Base-by-base conservation (phyloP, 2,797 vertebrate species). In the Rousettus madagascariensis region DNA sequence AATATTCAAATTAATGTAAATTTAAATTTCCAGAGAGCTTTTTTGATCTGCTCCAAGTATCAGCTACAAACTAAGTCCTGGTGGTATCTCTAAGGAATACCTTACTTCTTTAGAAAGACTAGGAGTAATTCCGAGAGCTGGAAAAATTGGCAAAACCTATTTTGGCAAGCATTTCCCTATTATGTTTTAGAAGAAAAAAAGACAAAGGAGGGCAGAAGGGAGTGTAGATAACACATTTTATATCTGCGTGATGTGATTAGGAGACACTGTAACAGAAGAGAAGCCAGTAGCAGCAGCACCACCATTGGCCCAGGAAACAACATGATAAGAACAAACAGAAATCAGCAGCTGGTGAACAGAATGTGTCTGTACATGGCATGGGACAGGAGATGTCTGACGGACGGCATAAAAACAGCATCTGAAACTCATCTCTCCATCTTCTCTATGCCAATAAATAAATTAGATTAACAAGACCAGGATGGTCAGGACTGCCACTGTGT, bases 271-370 rank as follows among this genome's bases (percentile, higher is more conserved):
- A 91, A 49, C 26, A 84, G 22, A 97, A 92, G 55, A 96, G 33
- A 71, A 75, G 15, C 69, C 87, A 91, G 69, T 51, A 75, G 77
- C 82, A 82, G 57, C 61, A 82, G 6, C 33, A 74, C 3, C n/a
- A 84, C 15, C 72, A 74, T 43, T 88, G 51, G 63, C 77, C 68
- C 68, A 61, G 83, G 66, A 97, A 95, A 89, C 66, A 87, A 63
- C 49, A 46, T 19, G 88, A 94, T 91, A 71, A 79, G 86, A 97
- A 96, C 82, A 92, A 86, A 93, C 24, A 72, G 85, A 96, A 95
- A 95, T 57, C 91, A 96, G 89, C 94, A 95, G 95, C 92, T 95
- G 63, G 86, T 96, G 95, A 98, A 92, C 95, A 96, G 90, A 97
- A 87, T 85, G 95, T 93, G 90, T 96, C 97, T 97, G 91, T 93